These are phyloP conservation scores for Pseudochaenichthys georgianus DNA, from an alignment of 2,797 vertebrate genomes.

Conservation along the genomic window DNA sequence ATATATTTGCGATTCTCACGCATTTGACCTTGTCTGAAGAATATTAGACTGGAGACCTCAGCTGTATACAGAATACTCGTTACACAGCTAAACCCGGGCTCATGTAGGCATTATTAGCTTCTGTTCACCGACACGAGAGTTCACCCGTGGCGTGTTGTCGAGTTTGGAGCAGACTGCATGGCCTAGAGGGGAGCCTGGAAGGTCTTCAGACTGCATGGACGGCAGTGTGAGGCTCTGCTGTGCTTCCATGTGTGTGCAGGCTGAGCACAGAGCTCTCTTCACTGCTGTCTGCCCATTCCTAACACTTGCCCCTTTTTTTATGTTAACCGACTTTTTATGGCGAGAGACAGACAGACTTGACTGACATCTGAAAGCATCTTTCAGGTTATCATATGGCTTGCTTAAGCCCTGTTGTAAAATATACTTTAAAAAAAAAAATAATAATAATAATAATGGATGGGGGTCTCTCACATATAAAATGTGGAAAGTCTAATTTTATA, in stretches of 20 bases:
- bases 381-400: constrained; percentile 98
- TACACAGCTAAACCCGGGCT: constrained; percentile 54
- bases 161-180: constrained; percentile 63
- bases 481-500: constrained; percentile 99
- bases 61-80: constrained; percentile 72
- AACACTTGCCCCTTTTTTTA: constrained; percentile 85
- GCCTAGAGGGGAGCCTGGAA: constrained; percentile 67
- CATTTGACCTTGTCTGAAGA: constrained; percentile 60
- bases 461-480: constrained; percentile 99
- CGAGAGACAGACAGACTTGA: constrained; percentile 86
- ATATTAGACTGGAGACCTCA: constrained; percentile 79
- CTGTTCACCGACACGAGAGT: constrained; percentile 58
- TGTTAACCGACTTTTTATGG: constrained; percentile 85
- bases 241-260: constrained; percentile 67
- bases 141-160: constrained; percentile 64
- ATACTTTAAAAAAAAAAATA: constrained; percentile 82
- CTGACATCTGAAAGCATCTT: constrained; percentile 93
- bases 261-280: constrained; percentile 64
- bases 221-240: constrained; percentile 69
- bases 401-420: constrained; percentile 98
- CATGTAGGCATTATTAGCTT: constrained; percentile 61
- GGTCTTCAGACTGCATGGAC: constrained; percentile 69
- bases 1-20: constrained; percentile 70
- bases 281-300: constrained; percentile 81
- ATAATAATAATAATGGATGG: constrained; percentile 88